Percentiles rank a stretch among this genome's conserved stretches.
Conservation (phyloP, 1,140 invertebrate species). For the Tetragonula clypearis region DNA sequence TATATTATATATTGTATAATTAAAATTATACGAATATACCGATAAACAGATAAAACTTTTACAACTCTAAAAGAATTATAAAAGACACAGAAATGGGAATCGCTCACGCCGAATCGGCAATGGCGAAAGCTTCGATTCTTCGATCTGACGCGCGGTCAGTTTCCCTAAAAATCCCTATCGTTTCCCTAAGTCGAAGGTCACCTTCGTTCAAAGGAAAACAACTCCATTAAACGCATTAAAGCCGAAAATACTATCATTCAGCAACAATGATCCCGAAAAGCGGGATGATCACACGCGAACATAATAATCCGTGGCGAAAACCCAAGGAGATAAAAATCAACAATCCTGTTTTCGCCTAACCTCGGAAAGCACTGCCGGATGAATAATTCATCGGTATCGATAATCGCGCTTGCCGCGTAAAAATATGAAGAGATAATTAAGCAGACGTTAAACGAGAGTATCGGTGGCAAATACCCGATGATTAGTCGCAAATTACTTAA, state of each 20-base stretch:
- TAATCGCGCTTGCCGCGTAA: slow-evolving; percentile 2
- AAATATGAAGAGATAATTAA: slow-evolving; percentile 50
- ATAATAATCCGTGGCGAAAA: not conserved
- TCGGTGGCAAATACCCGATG: slow-evolving; percentile 2
- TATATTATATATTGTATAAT: too few species aligned
- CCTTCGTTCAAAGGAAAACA: not conserved
- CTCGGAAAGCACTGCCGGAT: not conserved
- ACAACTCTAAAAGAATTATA: too few species aligned
- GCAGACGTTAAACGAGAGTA: slow-evolving; percentile 13
- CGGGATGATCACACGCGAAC: not conserved
- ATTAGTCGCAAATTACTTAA: slow-evolving; percentile 53
- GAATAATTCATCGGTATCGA: slow-evolving; percentile 47
- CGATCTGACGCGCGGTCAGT: too few species aligned
- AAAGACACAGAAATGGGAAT: not conserved
- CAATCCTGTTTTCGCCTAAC: not conserved
- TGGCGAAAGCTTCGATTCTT: not conserved
- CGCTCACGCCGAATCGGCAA: not conserved
- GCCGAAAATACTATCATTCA: not conserved
- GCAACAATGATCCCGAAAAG: not conserved
- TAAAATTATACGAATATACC: too few species aligned
- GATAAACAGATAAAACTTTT: too few species aligned
- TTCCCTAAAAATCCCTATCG: too few species aligned
- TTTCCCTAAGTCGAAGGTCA: not conserved
- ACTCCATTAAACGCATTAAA: not conserved
- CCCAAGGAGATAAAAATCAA: not conserved